Evolutionary conservation across 1,140 invertebrate genomes (phyloP).

Genomic region (Archivesica marissinica): DNA sequence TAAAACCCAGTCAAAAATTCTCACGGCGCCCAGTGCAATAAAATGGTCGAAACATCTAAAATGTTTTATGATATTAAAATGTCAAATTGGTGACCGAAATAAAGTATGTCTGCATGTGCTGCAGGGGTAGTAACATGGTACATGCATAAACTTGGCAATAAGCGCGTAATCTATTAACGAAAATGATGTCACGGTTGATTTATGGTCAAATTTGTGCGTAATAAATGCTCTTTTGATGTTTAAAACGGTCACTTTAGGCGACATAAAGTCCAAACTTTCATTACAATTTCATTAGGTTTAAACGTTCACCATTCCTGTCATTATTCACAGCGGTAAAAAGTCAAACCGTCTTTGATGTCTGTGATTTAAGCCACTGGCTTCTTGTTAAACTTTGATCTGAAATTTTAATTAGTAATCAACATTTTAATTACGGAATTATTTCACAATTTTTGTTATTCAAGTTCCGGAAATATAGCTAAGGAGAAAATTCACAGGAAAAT

Average conservation of each 20-base stretch:
- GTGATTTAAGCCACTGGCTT: constrained; percentile 17
- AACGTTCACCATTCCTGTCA: constrained; percentile 13
- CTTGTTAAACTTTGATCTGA: constrained; percentile 42
- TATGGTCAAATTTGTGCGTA: constrained; percentile 58
- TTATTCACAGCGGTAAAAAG: constrained; percentile 13
- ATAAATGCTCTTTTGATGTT: constrained; percentile 42
- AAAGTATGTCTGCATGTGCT: constrained; percentile 13
- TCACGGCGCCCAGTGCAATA: too few species aligned
- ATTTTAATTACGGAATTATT: constrained; percentile 53
- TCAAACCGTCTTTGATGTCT: constrained; percentile 33
- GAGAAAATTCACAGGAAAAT: too few species aligned
- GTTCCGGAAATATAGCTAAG: constrained; percentile 40
- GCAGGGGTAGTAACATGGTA: constrained; percentile 19
- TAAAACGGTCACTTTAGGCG: constrained; percentile 42
- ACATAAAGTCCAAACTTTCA: constrained; percentile 22
- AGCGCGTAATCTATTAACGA: constrained; percentile 27
- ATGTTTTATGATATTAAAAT: constrained; percentile 20
- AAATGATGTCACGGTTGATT: constrained; percentile 19
- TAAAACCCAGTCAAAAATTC: too few species aligned
- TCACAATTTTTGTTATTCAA: constrained; percentile 3
- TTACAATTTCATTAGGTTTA: constrained; percentile 47
- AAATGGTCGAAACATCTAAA: too few species aligned
- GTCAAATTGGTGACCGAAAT: background rate
- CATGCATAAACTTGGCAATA: constrained; percentile 15
- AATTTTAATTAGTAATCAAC: constrained; percentile 56